Evolutionary conservation across 2,888 invertebrate genomes (phyloP), one percentile per base, ranked within the genome.

Genomic region (Eustalomyia histrio): DNA sequence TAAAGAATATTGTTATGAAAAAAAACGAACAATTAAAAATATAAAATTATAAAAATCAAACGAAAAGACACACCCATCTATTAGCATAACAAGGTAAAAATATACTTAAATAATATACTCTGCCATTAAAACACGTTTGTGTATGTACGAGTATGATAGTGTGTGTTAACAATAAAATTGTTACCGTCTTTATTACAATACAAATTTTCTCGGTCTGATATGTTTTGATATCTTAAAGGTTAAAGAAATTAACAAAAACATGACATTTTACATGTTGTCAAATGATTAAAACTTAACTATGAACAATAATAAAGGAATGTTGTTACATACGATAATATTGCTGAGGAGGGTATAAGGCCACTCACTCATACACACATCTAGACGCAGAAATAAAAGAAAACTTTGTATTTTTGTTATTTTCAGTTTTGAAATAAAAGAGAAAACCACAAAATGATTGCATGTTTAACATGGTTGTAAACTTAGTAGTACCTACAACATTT

Each of bases 251-350:
- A 84, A 83, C 79, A 71, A 75, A 82, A 85, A 84, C 85, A 85
- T 84, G 84, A 83, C 84, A 84, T 83, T 79, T 85, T 83, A 84
- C 84, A 85, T 85, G 84, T 83, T 85, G 85, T 85, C 86, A 86
- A 89, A 88, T 87, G 86, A 87, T 89, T 86, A 87, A 84, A 86
- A 88, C 29, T 67, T 33, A 76, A 68, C 53, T 24, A 14, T 6
- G 58, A 60, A 50, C 33, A 69, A 33, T 60, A 29, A 14, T n/a
- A 17, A 3, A 0, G 69, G 58, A 52, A 21, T 35, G 24, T 47
- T 6, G 2, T 17, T 18, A 47, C 50, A 29, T n/a, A 63, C 63
- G 10, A 33, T 33, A 10, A 50, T 35, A 39, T 14, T 10, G 10
- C 14, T 39, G 12, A 39, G 14, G 2, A 39, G n/a, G n/a, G 39